Conservation (phyloP, 1,140 invertebrate genomes). For the Caenorhabditis remanei region DNA sequence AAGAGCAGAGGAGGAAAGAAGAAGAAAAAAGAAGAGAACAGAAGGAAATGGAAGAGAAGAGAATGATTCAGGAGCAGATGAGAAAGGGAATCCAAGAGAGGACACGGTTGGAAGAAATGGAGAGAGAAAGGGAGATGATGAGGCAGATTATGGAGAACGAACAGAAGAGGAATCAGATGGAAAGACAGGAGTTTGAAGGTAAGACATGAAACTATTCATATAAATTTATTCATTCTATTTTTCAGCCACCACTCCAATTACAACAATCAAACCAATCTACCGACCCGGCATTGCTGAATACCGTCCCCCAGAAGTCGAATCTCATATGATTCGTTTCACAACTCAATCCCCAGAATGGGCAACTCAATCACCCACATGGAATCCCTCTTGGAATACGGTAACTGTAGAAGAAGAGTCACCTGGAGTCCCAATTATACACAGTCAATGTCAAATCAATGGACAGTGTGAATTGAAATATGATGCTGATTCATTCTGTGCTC, state of each 20-base stretch:
- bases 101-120: constrained; percentile 20
- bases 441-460: constrained; percentile 51
- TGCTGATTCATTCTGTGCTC: constrained; percentile 50
- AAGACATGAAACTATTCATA: too few relatives aligned
- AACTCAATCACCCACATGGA: neutral
- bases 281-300: constrained; percentile 5
- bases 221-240: neutral
- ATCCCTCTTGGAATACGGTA: constrained; percentile 13
- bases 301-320: constrained; percentile 49
- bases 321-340: constrained; percentile 58
- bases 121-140: constrained; percentile 20
- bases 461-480: constrained; percentile 57
- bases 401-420: neutral
- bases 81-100: neutral
- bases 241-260: constrained; percentile 9
- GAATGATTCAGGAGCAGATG: constrained; percentile 16
- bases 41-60: neutral
- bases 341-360: constrained; percentile 18
- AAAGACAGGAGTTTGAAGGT: neutral
- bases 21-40: neutral
- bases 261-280: constrained; percentile 32
- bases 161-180: neutral
- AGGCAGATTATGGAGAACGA: constrained; percentile 31
- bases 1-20: neutral
- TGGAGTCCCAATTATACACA: neutral